A percentile compares a stretch with the other conserved stretches of the same genome.
These are phyloP conservation scores for Caenorhabditis elegans DNA, from an alignment of 1,140 invertebrate genomes.

Conservation along the genomic window WBcel235 BX284603.4:9980501-9981000, in stretches of 20 bases:
- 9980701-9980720: background rate
- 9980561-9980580: conserved; percentile 20
- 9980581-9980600: conserved; percentile 32
- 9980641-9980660: too few species aligned
- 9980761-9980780: too few species aligned
- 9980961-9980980: too few species aligned
- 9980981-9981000: too few species aligned
- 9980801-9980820: background rate
- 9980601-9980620: background rate
- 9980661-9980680: background rate
- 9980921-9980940: too few species aligned
- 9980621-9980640: too few species aligned
- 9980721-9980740: background rate
- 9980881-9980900: too few species aligned
- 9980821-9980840: background rate
- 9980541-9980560: background rate
- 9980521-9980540: conserved; percentile 23
- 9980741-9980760: too few species aligned
- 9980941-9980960: too few species aligned
- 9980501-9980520: background rate
- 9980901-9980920: too few species aligned
- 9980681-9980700: background rate
- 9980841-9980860: too few species aligned
- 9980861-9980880: too few species aligned
- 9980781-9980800: background rate